Percentiles rank a stretch among this genome's conserved stretches.
Conservation (phyloP, 1,140 invertebrate species). For the Mactra quadrangularis region DNA sequence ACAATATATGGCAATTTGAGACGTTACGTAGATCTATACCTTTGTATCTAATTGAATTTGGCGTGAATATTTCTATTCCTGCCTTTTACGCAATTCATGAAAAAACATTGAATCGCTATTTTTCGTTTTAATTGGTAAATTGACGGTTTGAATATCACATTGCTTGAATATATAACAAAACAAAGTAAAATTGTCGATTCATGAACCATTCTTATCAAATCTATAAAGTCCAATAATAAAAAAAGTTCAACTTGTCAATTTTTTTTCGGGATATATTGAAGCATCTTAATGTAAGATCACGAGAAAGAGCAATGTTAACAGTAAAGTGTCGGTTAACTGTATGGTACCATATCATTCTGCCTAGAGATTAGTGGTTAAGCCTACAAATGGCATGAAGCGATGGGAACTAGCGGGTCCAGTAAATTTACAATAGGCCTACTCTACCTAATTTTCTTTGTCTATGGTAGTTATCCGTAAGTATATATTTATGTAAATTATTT, state of each 20-base stretch:
- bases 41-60: neutral
- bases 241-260: neutral
- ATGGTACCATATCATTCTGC: neutral
- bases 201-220: neutral
- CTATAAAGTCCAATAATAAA: neutral
- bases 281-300: too few relatives aligned
- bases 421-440: slow-evolving; percentile 25
- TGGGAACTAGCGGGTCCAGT: slow-evolving; percentile 38
- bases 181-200: neutral
- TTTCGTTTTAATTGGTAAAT: neutral
- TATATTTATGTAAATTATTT: too few relatives aligned
- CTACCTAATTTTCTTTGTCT: slow-evolving; percentile 52
- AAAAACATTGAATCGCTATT: neutral
- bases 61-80: neutral
- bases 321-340: neutral
- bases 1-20: neutral
- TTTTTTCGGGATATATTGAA: too few relatives aligned
- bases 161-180: neutral
- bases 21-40: neutral
- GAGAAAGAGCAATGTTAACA: too few relatives aligned
- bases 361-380: neutral
- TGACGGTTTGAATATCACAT: neutral
- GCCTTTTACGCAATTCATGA: neutral
- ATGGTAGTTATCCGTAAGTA: slow-evolving; percentile 57
- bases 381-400: slow-evolving; percentile 40